Percentiles rank a stretch among this genome's conserved stretches.
These are phyloP conservation scores for Dryomyza anilis DNA, from an alignment of 2,888 invertebrate species.

Conservation along the genomic window DNA sequence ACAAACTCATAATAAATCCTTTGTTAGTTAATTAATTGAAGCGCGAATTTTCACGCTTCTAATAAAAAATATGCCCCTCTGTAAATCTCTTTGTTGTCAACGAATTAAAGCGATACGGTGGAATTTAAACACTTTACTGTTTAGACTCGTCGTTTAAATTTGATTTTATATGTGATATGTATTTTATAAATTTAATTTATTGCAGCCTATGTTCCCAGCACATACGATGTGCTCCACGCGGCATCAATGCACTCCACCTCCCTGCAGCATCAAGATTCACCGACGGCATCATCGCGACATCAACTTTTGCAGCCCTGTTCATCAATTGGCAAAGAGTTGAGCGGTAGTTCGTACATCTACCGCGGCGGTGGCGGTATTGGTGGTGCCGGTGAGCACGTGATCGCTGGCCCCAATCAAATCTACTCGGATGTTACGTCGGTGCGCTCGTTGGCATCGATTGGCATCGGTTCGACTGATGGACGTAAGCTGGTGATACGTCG, in stretches of 20 bases:
- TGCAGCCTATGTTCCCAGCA: conserved; percentile 49
- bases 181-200: background rate
- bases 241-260: conserved; percentile 36
- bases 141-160: no score
- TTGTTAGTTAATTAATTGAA: no score
- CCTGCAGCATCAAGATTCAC: conserved; percentile 40
- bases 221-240: conserved; percentile 32
- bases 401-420: conserved; percentile 63
- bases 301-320: conserved; percentile 62
- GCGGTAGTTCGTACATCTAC: conserved; percentile 64
- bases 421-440: conserved; percentile 74
- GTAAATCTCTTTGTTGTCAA: no score
- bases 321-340: conserved; percentile 58
- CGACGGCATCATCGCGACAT: conserved; percentile 38
- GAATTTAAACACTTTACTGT: no score
- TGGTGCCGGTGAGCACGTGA: conserved; percentile 70
- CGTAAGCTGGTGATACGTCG: conserved; percentile 82
- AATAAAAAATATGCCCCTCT: no score
- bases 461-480: conserved; percentile 88
- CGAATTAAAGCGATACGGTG: no score
- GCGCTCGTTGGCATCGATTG: conserved; percentile 81
- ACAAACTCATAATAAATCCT: no score
- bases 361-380: no score
- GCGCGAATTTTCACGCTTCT: no score
- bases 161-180: no score